A percentile compares a stretch with the other conserved stretches of the same genome.
Evolutionary conservation across 1,140 invertebrate genomes (phyloP).

Genomic region (Drosophila insularis): DNA sequence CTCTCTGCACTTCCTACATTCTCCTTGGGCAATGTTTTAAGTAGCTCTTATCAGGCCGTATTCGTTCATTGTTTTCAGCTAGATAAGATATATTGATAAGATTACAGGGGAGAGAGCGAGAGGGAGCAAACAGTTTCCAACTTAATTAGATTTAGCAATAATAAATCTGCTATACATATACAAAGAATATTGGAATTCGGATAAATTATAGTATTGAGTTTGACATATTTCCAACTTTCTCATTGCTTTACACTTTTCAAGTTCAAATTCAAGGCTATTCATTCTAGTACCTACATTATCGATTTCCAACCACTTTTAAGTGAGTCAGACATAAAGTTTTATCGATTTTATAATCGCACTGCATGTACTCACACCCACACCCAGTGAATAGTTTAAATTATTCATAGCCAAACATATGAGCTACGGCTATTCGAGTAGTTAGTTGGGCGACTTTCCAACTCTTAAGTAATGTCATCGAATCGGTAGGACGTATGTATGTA

Average conservation of each 20-base stretch:
- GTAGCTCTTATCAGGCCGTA: constrained; percentile 53
- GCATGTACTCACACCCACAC: constrained; percentile 19
- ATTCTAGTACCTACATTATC: constrained; percentile 52
- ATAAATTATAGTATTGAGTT: not conserved
- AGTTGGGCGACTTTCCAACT: not conserved
- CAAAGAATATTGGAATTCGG: not conserved
- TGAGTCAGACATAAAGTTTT: constrained; percentile 54
- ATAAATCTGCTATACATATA: not conserved
- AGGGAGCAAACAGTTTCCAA: constrained; percentile 7
- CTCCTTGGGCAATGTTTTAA: constrained; percentile 29
- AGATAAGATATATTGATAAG: constrained; percentile 65
- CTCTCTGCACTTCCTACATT: not conserved
- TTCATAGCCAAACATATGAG: constrained; percentile 46
- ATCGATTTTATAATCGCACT: constrained; percentile 71
- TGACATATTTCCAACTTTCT: not conserved
- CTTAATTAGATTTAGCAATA: constrained; percentile 60
- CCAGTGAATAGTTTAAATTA: constrained; percentile 57
- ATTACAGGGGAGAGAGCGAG: constrained; percentile 17
- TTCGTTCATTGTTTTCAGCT: constrained; percentile 48
- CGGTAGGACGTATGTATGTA: not conserved
- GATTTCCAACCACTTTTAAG: constrained; percentile 55
- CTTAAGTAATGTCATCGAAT: not conserved
- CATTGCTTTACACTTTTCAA: constrained; percentile 6
- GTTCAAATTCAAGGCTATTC: constrained; percentile 38
- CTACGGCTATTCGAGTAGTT: not conserved